Conservation (phyloP, 2,888 invertebrate species). For the Oscheius sp. region DNA sequence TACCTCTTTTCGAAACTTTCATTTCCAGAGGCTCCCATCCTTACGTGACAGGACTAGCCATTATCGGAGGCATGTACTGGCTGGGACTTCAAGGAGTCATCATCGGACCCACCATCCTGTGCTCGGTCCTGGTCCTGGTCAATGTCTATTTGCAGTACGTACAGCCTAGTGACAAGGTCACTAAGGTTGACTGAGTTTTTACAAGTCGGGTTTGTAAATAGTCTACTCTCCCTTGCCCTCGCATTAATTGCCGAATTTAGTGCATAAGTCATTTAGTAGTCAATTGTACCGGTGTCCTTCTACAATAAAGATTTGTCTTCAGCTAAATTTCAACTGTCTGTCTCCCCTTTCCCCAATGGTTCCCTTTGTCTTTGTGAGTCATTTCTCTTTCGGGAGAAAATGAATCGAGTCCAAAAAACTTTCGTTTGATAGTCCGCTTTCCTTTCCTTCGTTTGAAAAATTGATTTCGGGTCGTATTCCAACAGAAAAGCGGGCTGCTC, state of each 20-base stretch:
- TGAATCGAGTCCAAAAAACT: too few relatives aligned
- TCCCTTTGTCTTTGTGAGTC: too few relatives aligned
- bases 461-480: too few relatives aligned
- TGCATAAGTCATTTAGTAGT: conserved; percentile 1
- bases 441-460: too few relatives aligned
- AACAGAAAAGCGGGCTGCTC: too few relatives aligned
- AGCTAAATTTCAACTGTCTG: too few relatives aligned
- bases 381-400: too few relatives aligned
- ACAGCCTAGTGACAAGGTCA: conserved; percentile 7
- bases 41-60: conserved; percentile 93
- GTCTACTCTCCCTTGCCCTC: background rate
- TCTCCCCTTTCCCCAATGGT: too few relatives aligned
- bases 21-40: conserved; percentile 87
- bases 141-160: conserved; percentile 76
- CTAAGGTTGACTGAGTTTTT: background rate
- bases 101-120: conserved; percentile 92
- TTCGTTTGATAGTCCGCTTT: too few relatives aligned
- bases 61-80: conserved; percentile 97
- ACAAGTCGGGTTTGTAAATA: conserved; percentile 20
- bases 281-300: too few relatives aligned
- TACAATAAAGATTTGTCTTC: too few relatives aligned
- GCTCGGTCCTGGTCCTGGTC: conserved; percentile 91
- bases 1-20: background rate
- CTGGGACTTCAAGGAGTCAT: conserved; percentile 94
- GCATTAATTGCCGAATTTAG: conserved; percentile 3